phyloP scores from a whole-genome alignment of 2,113 vertebrate species.

The Thermophis baileyi region DNA sequence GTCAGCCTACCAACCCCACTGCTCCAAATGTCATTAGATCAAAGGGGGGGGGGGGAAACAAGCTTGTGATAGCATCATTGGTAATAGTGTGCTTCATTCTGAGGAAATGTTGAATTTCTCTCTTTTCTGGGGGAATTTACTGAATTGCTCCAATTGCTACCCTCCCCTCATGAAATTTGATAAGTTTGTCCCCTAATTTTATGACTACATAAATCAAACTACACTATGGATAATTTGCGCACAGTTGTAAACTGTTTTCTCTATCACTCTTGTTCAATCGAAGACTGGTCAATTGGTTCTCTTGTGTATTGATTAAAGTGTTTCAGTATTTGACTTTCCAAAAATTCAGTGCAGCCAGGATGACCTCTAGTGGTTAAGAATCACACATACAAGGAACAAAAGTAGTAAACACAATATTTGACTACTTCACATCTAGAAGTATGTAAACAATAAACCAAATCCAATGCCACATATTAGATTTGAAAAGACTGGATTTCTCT shows the following conservation, averaged over 20 bases:
- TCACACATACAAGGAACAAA: background rate
- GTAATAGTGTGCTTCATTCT: background rate
- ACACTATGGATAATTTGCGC: background rate
- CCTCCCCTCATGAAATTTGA: background rate
- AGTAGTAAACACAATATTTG: background rate
- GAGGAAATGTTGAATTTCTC: background rate
- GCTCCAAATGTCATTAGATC: background rate
- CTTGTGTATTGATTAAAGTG: background rate
- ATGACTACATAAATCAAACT: background rate
- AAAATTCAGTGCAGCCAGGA: slow-evolving; percentile 39
- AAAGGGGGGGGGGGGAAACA: background rate
- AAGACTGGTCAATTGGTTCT: background rate
- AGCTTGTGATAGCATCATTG: background rate
- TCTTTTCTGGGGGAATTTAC: background rate
- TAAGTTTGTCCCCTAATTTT: background rate
- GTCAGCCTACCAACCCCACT: background rate
- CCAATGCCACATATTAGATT: background rate
- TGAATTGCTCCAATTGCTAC: background rate
- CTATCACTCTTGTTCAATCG: background rate
- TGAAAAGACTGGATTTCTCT: background rate
- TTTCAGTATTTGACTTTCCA: background rate
- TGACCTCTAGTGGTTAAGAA: slow-evolving; percentile 67
- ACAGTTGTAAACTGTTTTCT: background rate
- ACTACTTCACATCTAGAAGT: background rate
- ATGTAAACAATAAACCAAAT: background rate